phyloP scores from a whole-genome alignment of 2,113 vertebrate genomes.

The Falco punctatus region DNA sequence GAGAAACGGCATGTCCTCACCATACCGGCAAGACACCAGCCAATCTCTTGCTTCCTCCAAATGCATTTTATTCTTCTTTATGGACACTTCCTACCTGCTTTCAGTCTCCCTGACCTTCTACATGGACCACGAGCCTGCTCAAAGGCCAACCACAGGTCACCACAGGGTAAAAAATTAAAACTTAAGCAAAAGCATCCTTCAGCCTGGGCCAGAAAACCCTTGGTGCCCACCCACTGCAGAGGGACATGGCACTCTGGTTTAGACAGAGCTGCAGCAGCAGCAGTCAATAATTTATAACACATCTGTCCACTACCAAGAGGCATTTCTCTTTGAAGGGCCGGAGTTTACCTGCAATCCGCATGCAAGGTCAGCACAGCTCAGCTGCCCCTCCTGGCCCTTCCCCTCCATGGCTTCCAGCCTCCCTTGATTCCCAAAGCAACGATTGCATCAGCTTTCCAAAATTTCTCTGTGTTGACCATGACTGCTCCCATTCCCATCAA shows the following conservation, averaged over 20 bases:
- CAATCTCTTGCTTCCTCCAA: neutral
- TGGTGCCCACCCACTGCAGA: neutral
- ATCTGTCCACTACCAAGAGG: neutral
- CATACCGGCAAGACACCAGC: neutral
- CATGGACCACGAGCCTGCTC: neutral
- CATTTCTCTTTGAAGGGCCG: neutral
- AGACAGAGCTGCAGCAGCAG: neutral
- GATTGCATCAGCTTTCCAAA: neutral
- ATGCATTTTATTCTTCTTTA: neutral
- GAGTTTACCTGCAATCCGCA: neutral
- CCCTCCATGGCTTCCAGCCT: neutral
- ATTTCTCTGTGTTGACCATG: accelerated
- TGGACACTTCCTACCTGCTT: neutral
- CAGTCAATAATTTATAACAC: neutral
- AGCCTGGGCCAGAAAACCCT: neutral
- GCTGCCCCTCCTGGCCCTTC: neutral
- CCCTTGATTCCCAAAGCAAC: neutral
- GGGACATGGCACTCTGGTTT: neutral
- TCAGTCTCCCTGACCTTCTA: neutral
- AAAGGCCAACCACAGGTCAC: neutral
- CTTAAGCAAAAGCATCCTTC: neutral
- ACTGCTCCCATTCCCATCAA: neutral
- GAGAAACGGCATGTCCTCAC: neutral
- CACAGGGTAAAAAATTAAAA: neutral
- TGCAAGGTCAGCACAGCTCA: neutral